Evolutionary conservation across 2,888 invertebrate species (phyloP).

Genomic region (Octodonta nipae): DNA sequence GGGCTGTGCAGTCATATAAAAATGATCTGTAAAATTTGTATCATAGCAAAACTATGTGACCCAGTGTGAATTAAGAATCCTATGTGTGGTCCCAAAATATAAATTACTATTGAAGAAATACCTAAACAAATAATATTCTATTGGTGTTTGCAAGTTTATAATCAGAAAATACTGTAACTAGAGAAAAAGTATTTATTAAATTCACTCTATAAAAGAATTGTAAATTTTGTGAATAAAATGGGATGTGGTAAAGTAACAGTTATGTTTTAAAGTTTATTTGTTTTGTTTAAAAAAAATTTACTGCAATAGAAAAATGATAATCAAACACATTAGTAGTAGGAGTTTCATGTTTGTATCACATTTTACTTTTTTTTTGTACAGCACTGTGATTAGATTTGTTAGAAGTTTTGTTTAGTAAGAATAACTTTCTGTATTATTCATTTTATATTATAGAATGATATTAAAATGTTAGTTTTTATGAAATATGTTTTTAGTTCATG

Average conservation of each 20-base stretch:
- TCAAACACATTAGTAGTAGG: conserved; percentile 19
- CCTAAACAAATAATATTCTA: too few species aligned
- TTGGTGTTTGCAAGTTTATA: conserved; percentile 8
- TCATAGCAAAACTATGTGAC: background rate
- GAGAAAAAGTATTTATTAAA: conserved; percentile 8
- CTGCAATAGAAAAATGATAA: conserved; percentile 19
- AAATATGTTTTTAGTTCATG: conserved; percentile 8
- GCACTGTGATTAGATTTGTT: conserved; percentile 31
- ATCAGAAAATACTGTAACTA: conserved; percentile 10
- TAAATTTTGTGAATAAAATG: conserved; percentile 21
- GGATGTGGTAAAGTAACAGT: conserved; percentile 16
- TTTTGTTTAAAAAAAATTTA: conserved; percentile 12
- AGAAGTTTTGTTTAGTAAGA: conserved; percentile 10
- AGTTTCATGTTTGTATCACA: conserved; percentile 24
- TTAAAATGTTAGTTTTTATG: conserved; percentile 11
- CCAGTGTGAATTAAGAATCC: conserved; percentile 4
- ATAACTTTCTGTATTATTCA: conserved; percentile 9
- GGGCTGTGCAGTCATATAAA: conserved; percentile 23
- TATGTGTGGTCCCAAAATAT: conserved; percentile 5
- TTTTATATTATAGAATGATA: conserved; percentile 9
- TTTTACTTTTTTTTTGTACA: conserved; percentile 25
- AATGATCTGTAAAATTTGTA: conserved; percentile 10
- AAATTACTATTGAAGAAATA: too few species aligned
- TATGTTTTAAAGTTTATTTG: conserved; percentile 9
- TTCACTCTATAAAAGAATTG: conserved; percentile 13